Evolutionary conservation across 2,113 vertebrate genomes (phyloP).

Genomic region (Corapipo altera): DNA sequence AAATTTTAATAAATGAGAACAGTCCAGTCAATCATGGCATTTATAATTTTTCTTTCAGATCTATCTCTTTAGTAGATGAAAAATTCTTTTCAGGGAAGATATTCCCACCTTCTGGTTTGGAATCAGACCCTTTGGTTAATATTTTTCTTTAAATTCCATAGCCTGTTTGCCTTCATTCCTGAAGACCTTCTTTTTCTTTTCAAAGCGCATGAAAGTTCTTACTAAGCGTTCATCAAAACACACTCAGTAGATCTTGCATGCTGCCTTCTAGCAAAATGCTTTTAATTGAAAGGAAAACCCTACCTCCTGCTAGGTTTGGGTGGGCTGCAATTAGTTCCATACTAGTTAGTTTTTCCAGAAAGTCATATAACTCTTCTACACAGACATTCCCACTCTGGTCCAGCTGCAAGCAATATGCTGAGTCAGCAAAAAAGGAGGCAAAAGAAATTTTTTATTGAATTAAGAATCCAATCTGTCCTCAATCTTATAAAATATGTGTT

Average conservation of each 20-base stretch:
- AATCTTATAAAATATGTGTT: constrained; percentile 14
- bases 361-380: constrained; percentile 46
- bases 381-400: constrained; percentile 11
- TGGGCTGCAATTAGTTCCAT: constrained; percentile 65
- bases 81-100: neutral
- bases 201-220: neutral
- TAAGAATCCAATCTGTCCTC: constrained; percentile 11
- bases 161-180: neutral
- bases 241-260: constrained; percentile 3
- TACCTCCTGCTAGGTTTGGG: constrained; percentile 62
- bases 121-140: neutral
- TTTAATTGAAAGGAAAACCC: constrained; percentile 56
- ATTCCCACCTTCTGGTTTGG: neutral
- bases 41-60: neutral
- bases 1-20: neutral
- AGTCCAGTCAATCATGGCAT: neutral
- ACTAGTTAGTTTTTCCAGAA: constrained; percentile 53
- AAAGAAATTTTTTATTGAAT: constrained; percentile 48
- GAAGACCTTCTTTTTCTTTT: neutral
- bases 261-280: constrained; percentile 52
- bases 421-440: constrained; percentile 17
- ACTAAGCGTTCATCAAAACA: neutral
- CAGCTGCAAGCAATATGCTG: constrained; percentile 48
- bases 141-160: neutral
- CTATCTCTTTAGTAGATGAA: neutral